Percentiles rank a stretch among this genome's conserved stretches.
Conservation (phyloP, 2,888 invertebrate species). For the Leucophenga montana region DNA sequence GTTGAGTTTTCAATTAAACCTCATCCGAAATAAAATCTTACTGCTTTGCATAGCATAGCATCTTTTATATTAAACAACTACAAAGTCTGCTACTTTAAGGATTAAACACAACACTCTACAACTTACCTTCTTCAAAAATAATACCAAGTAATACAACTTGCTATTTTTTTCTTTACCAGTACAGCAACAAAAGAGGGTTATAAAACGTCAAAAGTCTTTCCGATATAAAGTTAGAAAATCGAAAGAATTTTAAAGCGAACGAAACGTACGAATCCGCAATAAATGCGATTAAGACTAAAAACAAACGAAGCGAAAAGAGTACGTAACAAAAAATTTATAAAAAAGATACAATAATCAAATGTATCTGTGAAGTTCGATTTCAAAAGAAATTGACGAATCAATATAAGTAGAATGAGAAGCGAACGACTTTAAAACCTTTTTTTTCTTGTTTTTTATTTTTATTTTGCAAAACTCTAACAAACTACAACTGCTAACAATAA, state of each 20-base stretch:
- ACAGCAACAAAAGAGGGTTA: neutral
- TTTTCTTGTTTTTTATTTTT: constrained; percentile 1
- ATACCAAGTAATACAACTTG: too few species aligned
- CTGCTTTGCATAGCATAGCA: too few species aligned
- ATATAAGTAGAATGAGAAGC: constrained; percentile 19
- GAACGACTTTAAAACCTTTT: constrained; percentile 3
- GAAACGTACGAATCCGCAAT: constrained; percentile 37
- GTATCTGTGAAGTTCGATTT: too few species aligned
- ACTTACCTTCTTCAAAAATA: too few species aligned
- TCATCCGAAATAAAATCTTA: too few species aligned
- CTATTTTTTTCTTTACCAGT: neutral
- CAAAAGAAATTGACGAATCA: too few species aligned
- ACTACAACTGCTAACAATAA: constrained; percentile 20
- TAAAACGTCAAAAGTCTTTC: neutral
- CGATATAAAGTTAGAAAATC: neutral
- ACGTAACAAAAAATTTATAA: constrained; percentile 22
- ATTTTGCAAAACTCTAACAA: constrained; percentile 26
- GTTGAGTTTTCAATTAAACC: too few species aligned
- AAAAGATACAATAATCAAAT: constrained; percentile 33
- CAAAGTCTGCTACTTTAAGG: too few species aligned
- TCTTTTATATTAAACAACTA: too few species aligned
- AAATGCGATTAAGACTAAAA: constrained; percentile 44
- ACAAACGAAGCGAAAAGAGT: constrained; percentile 44
- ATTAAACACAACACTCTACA: too few species aligned
- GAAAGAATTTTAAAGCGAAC: constrained; percentile 35